Conservation (phyloP, 2,888 invertebrate species). For the Furcula furcula region DNA sequence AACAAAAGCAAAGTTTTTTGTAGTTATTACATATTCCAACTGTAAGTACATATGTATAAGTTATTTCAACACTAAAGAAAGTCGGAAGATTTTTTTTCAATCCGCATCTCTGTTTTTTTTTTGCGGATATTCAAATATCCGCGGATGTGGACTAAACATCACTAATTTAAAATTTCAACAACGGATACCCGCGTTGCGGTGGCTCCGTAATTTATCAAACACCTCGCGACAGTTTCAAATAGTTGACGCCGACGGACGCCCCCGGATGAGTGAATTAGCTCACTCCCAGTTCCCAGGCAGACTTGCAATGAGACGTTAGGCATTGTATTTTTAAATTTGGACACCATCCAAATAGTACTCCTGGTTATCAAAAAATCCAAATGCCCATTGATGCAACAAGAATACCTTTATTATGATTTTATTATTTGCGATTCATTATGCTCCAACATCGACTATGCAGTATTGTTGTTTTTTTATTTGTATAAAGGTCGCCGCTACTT, state of each 20-base stretch:
- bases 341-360: slow-evolving; percentile 74
- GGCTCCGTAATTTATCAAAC: background rate
- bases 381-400: slow-evolving; percentile 35
- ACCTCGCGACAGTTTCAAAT: slow-evolving; percentile 6
- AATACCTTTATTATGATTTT: slow-evolving; percentile 9
- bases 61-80: too few species aligned
- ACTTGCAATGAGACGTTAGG: slow-evolving; percentile 63
- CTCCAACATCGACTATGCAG: slow-evolving; percentile 19
- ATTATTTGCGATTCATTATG: slow-evolving; percentile 15
- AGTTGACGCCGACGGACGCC: slow-evolving; percentile 17
- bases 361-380: slow-evolving; percentile 52
- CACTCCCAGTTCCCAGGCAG: slow-evolving; percentile 53
- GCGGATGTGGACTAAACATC: too few species aligned
- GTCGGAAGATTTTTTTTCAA: too few species aligned
- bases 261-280: slow-evolving; percentile 36
- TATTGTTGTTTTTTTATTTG: slow-evolving; percentile 22
- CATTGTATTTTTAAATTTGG: slow-evolving; percentile 79
- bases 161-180: background rate
- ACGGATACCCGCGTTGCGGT: background rate
- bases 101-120: background rate
- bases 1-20: too few species aligned
- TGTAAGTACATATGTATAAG: too few species aligned
- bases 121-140: background rate
- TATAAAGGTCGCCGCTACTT: slow-evolving; percentile 25
- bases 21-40: too few species aligned